Conservation (phyloP, 2,797 vertebrate genomes). For the Fratercula arctica region DNA sequence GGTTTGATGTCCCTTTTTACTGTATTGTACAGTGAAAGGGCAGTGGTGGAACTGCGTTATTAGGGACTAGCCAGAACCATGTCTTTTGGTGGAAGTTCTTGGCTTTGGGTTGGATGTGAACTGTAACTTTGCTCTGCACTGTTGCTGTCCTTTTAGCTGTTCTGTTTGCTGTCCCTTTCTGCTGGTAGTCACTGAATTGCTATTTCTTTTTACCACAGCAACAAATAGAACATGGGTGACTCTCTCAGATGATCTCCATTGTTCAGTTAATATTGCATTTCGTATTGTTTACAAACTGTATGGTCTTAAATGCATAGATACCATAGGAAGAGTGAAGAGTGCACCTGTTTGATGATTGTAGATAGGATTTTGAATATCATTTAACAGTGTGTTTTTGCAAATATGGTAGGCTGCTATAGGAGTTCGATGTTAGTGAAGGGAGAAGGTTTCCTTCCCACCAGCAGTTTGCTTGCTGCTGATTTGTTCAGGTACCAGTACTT, state of each 20-base stretch:
- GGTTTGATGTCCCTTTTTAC: not conserved
- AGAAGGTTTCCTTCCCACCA: not conserved
- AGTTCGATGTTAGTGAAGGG: not conserved
- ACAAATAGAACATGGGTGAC: not conserved
- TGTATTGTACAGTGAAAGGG: not conserved
- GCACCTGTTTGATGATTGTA: not conserved
- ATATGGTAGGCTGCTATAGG: accelerated
- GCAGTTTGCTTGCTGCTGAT: not conserved
- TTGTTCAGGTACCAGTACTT: not conserved
- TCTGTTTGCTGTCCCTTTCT: not conserved
- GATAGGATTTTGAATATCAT: not conserved
- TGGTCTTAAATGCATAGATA: not conserved
- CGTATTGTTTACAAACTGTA: not conserved
- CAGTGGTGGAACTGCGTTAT: not conserved
- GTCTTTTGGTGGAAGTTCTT: not conserved
- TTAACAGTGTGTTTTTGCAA: not conserved
- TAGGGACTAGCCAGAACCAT: not conserved
- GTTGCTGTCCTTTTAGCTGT: not conserved
- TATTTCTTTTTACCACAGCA: not conserved
- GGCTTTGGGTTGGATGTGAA: not conserved
- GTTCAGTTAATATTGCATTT: not conserved
- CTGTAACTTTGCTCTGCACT: not conserved
- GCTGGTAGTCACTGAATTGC: not conserved
- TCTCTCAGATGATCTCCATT: not conserved
- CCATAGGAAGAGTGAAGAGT: not conserved